Percentiles rank a stretch among this genome's conserved stretches.
Evolutionary conservation across 2,888 invertebrate species (phyloP).

Genomic region (Nomada ferruginata): DNA sequence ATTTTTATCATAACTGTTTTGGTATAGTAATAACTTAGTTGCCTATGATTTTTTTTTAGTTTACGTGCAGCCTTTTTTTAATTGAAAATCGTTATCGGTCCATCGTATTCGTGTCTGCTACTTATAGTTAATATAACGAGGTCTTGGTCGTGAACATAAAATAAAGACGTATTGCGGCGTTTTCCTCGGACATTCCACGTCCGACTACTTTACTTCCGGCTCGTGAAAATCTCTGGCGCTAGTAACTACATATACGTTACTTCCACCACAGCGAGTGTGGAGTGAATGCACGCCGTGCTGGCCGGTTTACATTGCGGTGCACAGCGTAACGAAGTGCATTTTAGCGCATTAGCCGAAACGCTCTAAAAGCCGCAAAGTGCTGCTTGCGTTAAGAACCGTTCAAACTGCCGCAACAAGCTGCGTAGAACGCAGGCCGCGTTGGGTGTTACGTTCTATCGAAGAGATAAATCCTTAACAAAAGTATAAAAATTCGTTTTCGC

Average conservation of each 20-base stretch:
- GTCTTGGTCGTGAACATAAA: too few relatives aligned
- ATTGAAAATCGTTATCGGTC: background rate
- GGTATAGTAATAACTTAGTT: background rate
- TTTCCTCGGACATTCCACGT: background rate
- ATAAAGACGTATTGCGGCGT: background rate
- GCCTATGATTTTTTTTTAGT: background rate
- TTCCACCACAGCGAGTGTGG: slow-evolving; percentile 44
- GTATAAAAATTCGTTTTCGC: background rate
- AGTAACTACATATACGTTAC: slow-evolving; percentile 55
- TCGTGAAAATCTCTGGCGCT: slow-evolving; percentile 45
- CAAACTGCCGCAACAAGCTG: slow-evolving; percentile 40
- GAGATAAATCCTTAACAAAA: background rate
- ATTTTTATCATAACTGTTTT: background rate
- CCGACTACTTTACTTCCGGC: slow-evolving; percentile 32
- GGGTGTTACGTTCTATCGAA: background rate
- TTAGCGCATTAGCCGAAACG: slow-evolving; percentile 74
- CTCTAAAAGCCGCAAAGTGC: slow-evolving; percentile 75
- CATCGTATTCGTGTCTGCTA: background rate
- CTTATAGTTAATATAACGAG: background rate
- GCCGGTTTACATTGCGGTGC: slow-evolving; percentile 64
- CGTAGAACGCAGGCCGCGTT: background rate
- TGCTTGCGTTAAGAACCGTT: slow-evolving; percentile 64
- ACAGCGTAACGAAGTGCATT: slow-evolving; percentile 74
- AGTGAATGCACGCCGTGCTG: slow-evolving; percentile 52
- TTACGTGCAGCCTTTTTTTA: background rate